Conservation (phyloP, 2,797 vertebrate species). For the Phataginus tetradactyla region DNA sequence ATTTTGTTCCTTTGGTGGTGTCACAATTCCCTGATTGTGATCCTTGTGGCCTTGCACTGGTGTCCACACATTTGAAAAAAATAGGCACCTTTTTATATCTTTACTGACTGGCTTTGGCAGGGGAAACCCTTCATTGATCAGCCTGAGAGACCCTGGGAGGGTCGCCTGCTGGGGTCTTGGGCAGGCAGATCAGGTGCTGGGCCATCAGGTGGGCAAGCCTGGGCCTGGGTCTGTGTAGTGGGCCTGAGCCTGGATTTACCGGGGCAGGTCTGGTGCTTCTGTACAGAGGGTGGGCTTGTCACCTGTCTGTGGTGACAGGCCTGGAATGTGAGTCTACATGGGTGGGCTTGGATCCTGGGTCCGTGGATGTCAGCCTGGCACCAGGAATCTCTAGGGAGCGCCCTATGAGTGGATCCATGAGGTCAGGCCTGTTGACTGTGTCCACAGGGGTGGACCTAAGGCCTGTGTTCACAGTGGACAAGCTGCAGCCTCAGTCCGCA, state of each 20-base stretch:
- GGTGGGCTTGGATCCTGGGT: background rate
- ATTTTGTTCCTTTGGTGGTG: background rate
- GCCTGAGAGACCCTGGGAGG: background rate
- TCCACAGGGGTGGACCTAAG: background rate
- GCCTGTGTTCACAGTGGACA: background rate
- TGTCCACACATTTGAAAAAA: background rate
- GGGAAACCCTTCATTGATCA: background rate
- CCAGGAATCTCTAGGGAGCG: no score
- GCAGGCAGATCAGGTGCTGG: background rate
- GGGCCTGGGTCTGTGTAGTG: background rate
- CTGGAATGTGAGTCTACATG: background rate
- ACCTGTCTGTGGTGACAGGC: background rate
- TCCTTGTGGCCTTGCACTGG: background rate
- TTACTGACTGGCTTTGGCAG: background rate
- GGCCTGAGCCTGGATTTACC: background rate
- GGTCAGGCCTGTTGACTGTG: background rate
- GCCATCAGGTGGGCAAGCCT: background rate
- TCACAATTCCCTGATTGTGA: background rate
- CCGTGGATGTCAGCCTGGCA: background rate
- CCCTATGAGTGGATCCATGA: background rate
- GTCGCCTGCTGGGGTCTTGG: background rate
- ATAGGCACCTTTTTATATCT: background rate
- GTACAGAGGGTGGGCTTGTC: background rate
- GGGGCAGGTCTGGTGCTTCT: background rate
- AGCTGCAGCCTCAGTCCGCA: background rate